These are phyloP conservation scores for Gallinago media DNA, from an alignment of 2,113 vertebrate species.

Conservation along the genomic window DNA sequence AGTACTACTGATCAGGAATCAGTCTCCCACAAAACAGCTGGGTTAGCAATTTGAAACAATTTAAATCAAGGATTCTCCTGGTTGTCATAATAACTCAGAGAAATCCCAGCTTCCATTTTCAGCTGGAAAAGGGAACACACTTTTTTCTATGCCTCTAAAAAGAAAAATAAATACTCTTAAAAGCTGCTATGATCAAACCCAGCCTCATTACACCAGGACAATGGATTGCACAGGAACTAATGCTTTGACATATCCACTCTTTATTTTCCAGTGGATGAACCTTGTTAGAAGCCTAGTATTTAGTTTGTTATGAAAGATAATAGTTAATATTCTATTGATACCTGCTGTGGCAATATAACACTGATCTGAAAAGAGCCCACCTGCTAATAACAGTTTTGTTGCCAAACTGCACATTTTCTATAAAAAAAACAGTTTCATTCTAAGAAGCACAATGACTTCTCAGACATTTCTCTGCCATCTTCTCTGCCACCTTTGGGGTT, in stretches of 20 bases:
- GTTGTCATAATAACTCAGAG: neutral
- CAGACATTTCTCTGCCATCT: neutral
- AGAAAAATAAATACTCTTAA: neutral
- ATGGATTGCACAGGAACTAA: fast-evolving
- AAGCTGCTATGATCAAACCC: neutral
- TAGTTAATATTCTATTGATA: neutral
- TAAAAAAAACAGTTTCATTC: neutral
- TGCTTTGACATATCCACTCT: neutral
- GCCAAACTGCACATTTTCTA: neutral
- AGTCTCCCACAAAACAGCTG: neutral
- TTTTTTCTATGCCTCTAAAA: neutral
- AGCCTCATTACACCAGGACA: neutral
- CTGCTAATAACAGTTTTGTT: neutral
- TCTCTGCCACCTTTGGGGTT: neutral
- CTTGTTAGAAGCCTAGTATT: neutral
- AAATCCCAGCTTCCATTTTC: neutral
- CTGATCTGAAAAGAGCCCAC: neutral
- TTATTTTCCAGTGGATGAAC: neutral
- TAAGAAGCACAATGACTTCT: neutral
- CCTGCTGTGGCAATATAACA: neutral
- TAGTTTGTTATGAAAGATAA: neutral
- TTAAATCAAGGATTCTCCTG: neutral
- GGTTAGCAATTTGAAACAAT: neutral
- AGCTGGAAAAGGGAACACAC: neutral
- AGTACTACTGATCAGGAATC: neutral